These are phyloP conservation scores for Hassar affinis DNA, from an alignment of 2,113 vertebrate genomes.

Conservation along the genomic window DNA sequence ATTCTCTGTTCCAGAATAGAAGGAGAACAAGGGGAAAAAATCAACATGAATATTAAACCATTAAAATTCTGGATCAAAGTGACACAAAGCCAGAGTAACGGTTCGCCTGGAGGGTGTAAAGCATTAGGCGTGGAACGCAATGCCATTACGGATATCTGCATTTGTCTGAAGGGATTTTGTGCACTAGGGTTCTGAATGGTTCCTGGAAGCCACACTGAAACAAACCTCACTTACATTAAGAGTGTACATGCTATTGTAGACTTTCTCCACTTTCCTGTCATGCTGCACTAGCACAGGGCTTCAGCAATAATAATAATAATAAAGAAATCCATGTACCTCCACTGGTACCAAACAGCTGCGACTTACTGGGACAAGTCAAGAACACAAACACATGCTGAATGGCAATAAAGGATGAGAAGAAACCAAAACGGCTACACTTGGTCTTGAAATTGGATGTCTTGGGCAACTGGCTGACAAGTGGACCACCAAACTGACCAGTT, in stretches of 20 bases:
- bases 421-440: too few relatives aligned
- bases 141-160: background rate
- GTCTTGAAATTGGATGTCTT: too few relatives aligned
- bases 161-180: background rate
- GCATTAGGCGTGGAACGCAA: background rate
- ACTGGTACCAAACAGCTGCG: background rate
- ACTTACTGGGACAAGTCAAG: background rate
- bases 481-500: too few relatives aligned
- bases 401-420: background rate
- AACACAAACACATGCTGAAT: background rate
- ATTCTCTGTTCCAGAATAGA: slow-evolving; percentile 72
- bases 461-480: too few relatives aligned
- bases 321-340: background rate
- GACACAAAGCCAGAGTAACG: background rate
- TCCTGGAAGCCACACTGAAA: background rate
- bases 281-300: background rate
- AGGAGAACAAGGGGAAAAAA: background rate
- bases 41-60: background rate
- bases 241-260: background rate
- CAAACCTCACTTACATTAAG: background rate
- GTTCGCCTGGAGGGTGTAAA: background rate
- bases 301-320: background rate
- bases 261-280: background rate
- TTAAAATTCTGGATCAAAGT: background rate
- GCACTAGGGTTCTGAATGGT: background rate